Conservation (phyloP, 2,797 vertebrate genomes). For the Catostomus latipinnis region DNA sequence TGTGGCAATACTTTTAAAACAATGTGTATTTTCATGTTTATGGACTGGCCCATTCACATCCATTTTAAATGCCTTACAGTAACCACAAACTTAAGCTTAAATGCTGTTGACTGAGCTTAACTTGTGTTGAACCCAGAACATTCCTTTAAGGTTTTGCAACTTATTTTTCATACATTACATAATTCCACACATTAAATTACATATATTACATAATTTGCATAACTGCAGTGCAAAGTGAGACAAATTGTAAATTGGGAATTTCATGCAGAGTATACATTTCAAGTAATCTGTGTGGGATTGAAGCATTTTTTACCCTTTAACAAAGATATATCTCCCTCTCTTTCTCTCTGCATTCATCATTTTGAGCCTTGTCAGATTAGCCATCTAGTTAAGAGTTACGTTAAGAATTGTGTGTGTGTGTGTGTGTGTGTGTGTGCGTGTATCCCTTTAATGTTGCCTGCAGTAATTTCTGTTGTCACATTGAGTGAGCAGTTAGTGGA, state of each 20-base stretch:
- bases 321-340: slow-evolving; percentile 38
- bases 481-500: slow-evolving; percentile 33
- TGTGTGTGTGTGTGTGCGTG: too few relatives aligned
- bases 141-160: too few relatives aligned
- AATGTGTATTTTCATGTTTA: too few relatives aligned
- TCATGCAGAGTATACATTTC: not conserved
- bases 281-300: not conserved
- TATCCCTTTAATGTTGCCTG: not conserved
- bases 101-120: too few relatives aligned
- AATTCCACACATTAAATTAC: too few relatives aligned
- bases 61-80: too few relatives aligned
- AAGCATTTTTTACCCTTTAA: slow-evolving; percentile 20
- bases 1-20: too few relatives aligned
- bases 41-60: too few relatives aligned
- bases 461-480: slow-evolving; percentile 37
- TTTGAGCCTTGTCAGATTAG: slow-evolving; percentile 51
- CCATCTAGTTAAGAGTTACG: slow-evolving; percentile 38
- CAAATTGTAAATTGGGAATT: not conserved
- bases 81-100: too few relatives aligned
- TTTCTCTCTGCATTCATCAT: slow-evolving; percentile 39
- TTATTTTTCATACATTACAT: too few relatives aligned
- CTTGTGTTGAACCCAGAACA: too few relatives aligned
- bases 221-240: slow-evolving; percentile 7
- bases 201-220: not conserved
- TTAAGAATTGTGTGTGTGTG: slow-evolving; percentile 7